Evolutionary conservation across 2,888 invertebrate genomes (phyloP).

Genomic region (Synergus japonicus): DNA sequence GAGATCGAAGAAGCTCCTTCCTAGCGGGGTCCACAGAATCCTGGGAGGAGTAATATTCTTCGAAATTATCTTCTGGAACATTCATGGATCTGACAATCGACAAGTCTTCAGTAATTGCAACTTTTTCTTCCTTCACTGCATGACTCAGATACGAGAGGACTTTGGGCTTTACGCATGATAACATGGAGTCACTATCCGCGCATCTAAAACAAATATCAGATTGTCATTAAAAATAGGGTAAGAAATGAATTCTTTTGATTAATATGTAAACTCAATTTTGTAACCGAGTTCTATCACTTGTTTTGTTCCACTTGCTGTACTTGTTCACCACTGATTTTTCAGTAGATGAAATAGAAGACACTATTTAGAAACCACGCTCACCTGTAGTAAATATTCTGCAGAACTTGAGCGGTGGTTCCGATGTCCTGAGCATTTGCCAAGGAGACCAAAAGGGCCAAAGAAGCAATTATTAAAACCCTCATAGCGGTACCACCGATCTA

Average conservation of each 20-base stretch:
- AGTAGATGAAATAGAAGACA: background rate
- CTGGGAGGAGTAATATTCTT: constrained; percentile 74
- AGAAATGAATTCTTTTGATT: background rate
- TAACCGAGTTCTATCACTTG: background rate
- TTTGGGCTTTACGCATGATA: constrained; percentile 86
- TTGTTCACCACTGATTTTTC: background rate
- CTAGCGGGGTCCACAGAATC: constrained; percentile 69
- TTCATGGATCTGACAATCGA: constrained; percentile 83
- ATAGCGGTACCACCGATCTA: constrained; percentile 66
- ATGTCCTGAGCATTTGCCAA: constrained; percentile 62
- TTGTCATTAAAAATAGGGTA: background rate
- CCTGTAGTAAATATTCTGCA: constrained; percentile 73
- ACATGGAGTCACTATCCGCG: constrained; percentile 70
- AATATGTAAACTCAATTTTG: background rate
- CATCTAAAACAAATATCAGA: constrained; percentile 63
- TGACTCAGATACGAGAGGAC: constrained; percentile 86
- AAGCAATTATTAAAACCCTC: constrained; percentile 66
- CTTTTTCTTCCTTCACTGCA: constrained; percentile 83
- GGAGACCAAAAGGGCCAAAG: constrained; percentile 64
- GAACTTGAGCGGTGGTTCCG: constrained; percentile 68
- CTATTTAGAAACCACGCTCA: constrained; percentile 52
- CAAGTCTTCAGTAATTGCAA: constrained; percentile 87
- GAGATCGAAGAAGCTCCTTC: constrained; percentile 72
- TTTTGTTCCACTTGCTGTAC: background rate
- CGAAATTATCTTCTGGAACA: constrained; percentile 72